Evolutionary conservation across 1,140 invertebrate species (phyloP), one percentile per base, ranked within the genome.

Genomic region (Drosophila tsacasi): DNA sequence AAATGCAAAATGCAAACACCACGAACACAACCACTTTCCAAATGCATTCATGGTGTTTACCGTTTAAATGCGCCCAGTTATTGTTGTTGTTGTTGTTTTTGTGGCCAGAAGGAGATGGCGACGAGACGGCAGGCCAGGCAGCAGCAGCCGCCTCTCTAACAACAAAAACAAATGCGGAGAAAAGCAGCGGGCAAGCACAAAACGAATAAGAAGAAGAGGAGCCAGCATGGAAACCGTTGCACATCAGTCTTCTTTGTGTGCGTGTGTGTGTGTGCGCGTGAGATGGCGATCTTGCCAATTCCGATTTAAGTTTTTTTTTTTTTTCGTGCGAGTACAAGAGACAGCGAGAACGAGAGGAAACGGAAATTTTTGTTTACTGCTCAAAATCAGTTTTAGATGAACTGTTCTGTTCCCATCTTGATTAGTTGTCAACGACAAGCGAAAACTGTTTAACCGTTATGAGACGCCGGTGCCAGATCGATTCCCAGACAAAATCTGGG

Each of bases 1-100:
- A 83, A 91, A 91, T 87, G 84, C 84, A 87, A 87, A 87, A 87
- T 87, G 85, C 84, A 87, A 87, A 87, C 84, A 87, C 81, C 84
- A 87, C 84, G 81, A 86, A 76, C 71, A 76, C 71, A 79, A 79
- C 76, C 84, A 87, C 84, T 87, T 87, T 87, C 84, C 84, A 87
- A 87, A 87, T 87, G 84, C 84, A 89, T 87, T 87, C 84, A 87
- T 84, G 84, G 83, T 87, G 85, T 87, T 87, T 87, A 87, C 84
- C 84, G 84, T 87, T 87, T 87, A 87, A 87, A 87, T 87, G 84
- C 77, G 81, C 84, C 84, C 85, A 90, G 84, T 90, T 85, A 60
- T 68, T 68, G 55, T 59, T 75, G 30, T 58, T 57, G 32, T 40
- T 54, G 55, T 47, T 67, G 66, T 37, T 64, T 39, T 46, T 47